These are phyloP conservation scores for Tuta absoluta DNA, from an alignment of 2,888 invertebrate genomes.

Conservation along the genomic window DNA sequence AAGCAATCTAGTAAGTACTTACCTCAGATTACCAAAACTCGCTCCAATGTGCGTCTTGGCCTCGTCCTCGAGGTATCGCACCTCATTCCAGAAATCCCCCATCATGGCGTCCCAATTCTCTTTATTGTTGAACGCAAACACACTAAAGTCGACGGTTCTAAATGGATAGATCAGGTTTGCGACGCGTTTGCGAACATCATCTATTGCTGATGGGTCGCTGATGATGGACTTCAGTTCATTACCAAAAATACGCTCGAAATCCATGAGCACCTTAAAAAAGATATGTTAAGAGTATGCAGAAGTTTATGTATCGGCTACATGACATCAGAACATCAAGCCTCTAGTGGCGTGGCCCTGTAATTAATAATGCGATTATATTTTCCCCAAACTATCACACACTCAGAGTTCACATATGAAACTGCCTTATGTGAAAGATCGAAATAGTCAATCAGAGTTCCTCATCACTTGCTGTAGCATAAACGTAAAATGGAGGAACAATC, in stretches of 20 bases:
- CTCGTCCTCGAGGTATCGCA: slow-evolving; percentile 87
- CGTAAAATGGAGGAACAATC: background rate
- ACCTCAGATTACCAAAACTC: slow-evolving; percentile 89
- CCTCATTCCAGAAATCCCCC: slow-evolving; percentile 88
- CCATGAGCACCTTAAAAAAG: slow-evolving; percentile 84
- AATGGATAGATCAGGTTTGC: slow-evolving; percentile 88
- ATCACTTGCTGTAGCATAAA: background rate
- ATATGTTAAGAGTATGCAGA: background rate
- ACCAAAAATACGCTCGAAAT: slow-evolving; percentile 95
- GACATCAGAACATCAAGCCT: too few species aligned
- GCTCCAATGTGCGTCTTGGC: slow-evolving; percentile 92
- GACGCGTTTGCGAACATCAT: slow-evolving; percentile 90
- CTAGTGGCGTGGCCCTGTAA: too few species aligned
- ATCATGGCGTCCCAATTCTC: slow-evolving; percentile 94
- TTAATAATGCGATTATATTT: too few species aligned
- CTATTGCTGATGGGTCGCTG: slow-evolving; percentile 92
- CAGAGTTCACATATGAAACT: too few species aligned
- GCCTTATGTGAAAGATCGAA: too few species aligned
- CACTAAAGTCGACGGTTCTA: slow-evolving; percentile 89
- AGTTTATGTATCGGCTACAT: too few species aligned
- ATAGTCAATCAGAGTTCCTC: too few species aligned
- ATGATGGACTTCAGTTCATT: slow-evolving; percentile 92
- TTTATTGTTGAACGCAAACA: slow-evolving; percentile 88
- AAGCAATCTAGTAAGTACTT: slow-evolving; percentile 8
- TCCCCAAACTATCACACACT: too few species aligned